Base-by-base conservation (phyloP, 2,888 invertebrate genomes). In the Psococerastis gibbosa region DNA sequence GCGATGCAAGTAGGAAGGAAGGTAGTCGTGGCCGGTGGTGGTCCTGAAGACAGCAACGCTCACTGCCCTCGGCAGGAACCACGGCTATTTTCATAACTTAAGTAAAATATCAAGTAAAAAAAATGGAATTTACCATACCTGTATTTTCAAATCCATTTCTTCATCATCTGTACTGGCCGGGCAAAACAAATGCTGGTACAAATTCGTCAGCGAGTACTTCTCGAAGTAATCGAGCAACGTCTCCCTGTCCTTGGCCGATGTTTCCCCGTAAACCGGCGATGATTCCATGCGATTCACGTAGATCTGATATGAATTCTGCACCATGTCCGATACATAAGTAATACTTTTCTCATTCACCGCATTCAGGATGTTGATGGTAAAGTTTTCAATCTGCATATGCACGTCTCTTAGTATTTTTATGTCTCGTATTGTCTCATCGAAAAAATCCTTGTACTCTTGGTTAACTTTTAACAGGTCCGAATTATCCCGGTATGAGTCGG, bases 171-270 rank as follows among this genome's bases (percentile, higher is more conserved):
- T 88, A 32, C 81, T 79, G 42, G 72, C 71, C 1, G 92, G 88
- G 50, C 91, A 91, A 62, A 97, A 97, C 33, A 97, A 64, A 35
- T 69, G 65, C 51, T 81, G 78, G 58, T 97, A 95, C 47, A 94
- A 68, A 55, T 80, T 75, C 1, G 84, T 81, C 77, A 92, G 92
- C 42, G 92, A 74, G 57, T 88, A 89, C 56, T 84, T 85, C 64
- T 99, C 98, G 38, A 87, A 81, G 57, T 85, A 88, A 64, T 94
- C 91, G 57, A 94, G 71, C 47, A 95, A 68, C 52, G 75, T 72
- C 54, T 89, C 88, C 52, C 78, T 75, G 33, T 76, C 71, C 52
- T 91, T 89, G 1, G 69, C 58, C 33, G 73, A 6, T 18, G 17
- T 23, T 15, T 27, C n/a, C 9, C 20, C 60, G 60, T 78, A 82